Evolutionary conservation across 1,140 invertebrate species (phyloP).

Genomic region (Drosophila jambulina): DNA sequence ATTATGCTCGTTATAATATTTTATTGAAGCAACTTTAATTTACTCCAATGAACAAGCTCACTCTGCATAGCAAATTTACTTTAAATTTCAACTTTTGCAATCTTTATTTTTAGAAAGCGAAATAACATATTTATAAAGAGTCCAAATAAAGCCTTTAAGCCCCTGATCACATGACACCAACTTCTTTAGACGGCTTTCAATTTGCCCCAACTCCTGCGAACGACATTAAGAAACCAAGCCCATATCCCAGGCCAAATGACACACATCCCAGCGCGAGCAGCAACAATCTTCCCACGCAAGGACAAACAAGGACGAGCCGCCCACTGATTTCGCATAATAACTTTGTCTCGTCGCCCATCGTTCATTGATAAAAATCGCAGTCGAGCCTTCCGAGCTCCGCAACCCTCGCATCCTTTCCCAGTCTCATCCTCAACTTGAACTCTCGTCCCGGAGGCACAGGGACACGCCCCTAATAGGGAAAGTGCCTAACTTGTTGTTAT

Average conservation of each 20-base stretch:
- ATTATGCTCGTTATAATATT: too few species aligned
- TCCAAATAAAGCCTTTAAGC: conserved; percentile 1
- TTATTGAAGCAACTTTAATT: neutral
- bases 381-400: conserved; percentile 3
- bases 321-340: conserved; percentile 45
- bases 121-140: conserved; percentile 2
- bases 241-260: conserved; percentile 12
- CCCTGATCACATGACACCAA: conserved; percentile 6
- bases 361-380: conserved; percentile 74
- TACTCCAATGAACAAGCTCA: neutral
- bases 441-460: conserved; percentile 2
- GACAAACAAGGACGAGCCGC: conserved; percentile 10
- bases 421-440: conserved; percentile 12
- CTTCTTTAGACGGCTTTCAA: neutral
- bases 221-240: neutral
- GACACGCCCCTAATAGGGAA: conserved; percentile 23
- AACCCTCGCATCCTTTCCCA: conserved; percentile 8
- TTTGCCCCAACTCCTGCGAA: neutral
- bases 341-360: conserved; percentile 53
- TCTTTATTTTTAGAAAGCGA: neutral
- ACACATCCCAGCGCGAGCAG: conserved; percentile 16
- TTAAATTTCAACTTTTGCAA: neutral
- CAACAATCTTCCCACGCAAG: conserved; percentile 47
- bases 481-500: conserved; percentile 49
- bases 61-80: neutral